Conservation (phyloP, 2,797 vertebrate species). For the Syngnathus acus region DNA sequence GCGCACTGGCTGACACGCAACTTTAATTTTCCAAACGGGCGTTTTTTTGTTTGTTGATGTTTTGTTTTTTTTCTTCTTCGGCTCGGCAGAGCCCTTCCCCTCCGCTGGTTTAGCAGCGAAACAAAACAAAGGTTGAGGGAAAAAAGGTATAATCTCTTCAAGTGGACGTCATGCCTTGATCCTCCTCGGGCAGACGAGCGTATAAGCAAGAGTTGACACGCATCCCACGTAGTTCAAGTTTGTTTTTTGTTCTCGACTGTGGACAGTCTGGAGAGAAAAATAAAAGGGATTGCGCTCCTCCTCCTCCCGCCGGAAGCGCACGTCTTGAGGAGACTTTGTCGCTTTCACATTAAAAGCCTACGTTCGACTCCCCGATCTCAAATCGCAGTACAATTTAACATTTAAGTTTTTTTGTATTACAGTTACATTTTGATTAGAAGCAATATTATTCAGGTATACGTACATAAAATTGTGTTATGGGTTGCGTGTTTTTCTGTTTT, state of each 20-base stretch:
- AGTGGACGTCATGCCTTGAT: slow-evolving; percentile 5
- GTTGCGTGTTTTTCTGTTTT: slow-evolving; percentile 13
- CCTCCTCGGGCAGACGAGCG: slow-evolving; percentile 8
- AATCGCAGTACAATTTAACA: neutral
- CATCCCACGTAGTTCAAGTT: slow-evolving; percentile 38
- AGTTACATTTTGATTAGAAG: accelerated
- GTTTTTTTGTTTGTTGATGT: slow-evolving; percentile 16
- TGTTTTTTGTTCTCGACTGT: slow-evolving; percentile 40
- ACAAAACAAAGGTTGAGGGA: slow-evolving; percentile 5
- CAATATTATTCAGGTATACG: too few relatives aligned
- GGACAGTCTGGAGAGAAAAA: slow-evolving; percentile 52
- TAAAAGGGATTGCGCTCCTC: slow-evolving; percentile 55
- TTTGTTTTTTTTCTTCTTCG: neutral
- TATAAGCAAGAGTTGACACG: slow-evolving; percentile 13
- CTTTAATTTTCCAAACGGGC: slow-evolving; percentile 36
- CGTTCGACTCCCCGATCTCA: neutral
- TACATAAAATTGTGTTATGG: neutral
- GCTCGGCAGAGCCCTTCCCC: slow-evolving; percentile 24
- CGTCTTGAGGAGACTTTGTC: neutral
- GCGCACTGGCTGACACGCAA: slow-evolving; percentile 44
- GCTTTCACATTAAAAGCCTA: slow-evolving; percentile 49
- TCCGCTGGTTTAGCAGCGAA: slow-evolving; percentile 20
- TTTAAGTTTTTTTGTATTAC: neutral
- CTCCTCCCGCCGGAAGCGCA: slow-evolving; percentile 30
- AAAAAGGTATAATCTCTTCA: slow-evolving; percentile 11